Conservation (phyloP, 2,888 invertebrate species). For the Diploptera punctata region DNA sequence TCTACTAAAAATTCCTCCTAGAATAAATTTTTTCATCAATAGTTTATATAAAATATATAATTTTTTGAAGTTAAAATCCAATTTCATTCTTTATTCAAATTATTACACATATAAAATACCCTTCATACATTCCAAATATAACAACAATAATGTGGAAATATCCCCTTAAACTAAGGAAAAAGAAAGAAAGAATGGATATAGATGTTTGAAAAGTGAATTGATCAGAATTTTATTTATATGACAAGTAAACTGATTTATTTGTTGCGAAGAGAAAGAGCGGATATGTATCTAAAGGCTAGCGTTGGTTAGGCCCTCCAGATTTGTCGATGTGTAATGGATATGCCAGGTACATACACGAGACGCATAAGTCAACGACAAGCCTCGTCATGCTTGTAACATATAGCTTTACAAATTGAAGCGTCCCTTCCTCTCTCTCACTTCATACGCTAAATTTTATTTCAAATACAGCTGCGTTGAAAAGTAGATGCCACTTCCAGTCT, state of each 20-base stretch:
- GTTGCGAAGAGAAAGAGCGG: neutral
- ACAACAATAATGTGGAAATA: too few species aligned
- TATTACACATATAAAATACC: too few species aligned
- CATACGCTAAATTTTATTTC: neutral
- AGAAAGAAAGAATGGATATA: too few species aligned
- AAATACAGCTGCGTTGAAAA: neutral
- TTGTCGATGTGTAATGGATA: constrained; percentile 33
- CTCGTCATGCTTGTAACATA: constrained; percentile 26
- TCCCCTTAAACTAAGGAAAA: too few species aligned
- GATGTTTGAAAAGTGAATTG: neutral
- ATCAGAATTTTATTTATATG: constrained; percentile 7
- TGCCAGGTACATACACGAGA: constrained; percentile 32
- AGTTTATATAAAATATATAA: too few species aligned
- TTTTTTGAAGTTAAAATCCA: too few species aligned
- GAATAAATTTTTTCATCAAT: too few species aligned
- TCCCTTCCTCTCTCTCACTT: neutral
- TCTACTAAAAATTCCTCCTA: too few species aligned
- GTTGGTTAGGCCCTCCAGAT: neutral
- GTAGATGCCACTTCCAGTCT: too few species aligned
- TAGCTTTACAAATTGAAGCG: constrained; percentile 3
- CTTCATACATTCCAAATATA: too few species aligned
- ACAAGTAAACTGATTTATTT: constrained; percentile 16
- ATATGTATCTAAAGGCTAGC: neutral
- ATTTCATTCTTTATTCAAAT: too few species aligned
- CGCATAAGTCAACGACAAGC: constrained; percentile 31